These are phyloP conservation scores for Semaprochilodus insignis DNA, from an alignment of 2,797 vertebrate species.

Conservation along the genomic window DNA sequence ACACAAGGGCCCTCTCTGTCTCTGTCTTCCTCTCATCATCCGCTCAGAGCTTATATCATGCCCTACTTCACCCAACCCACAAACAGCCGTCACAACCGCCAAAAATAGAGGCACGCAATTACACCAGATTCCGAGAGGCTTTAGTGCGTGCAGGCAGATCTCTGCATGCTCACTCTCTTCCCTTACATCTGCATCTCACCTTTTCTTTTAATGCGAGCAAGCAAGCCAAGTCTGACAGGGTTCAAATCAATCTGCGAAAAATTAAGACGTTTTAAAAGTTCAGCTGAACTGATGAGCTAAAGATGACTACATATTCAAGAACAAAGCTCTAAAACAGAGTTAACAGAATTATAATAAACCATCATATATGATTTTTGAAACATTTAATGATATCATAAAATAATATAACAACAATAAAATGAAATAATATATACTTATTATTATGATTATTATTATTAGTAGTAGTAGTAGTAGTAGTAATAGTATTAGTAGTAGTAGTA, in stretches of 20 bases:
- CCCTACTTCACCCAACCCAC: conserved; percentile 41
- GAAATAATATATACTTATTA: too few species aligned
- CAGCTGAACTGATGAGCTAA: not conserved
- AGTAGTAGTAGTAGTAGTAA: too few species aligned
- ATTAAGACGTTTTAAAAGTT: not conserved
- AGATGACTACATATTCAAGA: not conserved
- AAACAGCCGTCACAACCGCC: conserved; percentile 5
- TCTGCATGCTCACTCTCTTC: not conserved
- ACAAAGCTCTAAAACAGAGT: not conserved
- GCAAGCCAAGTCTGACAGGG: not conserved
- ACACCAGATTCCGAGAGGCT: conserved; percentile 42
- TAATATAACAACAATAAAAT: too few species aligned
- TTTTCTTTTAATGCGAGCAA: not conserved
- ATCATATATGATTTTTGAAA: not conserved
- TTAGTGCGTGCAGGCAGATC: conserved; percentile 36
- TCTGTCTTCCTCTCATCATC: conserved; percentile 31
- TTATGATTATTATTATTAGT: too few species aligned
- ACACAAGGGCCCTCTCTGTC: conserved; percentile 17
- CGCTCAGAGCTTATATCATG: conserved; percentile 47
- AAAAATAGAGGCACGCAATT: conserved; percentile 50
- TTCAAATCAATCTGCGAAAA: not conserved
- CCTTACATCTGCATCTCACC: not conserved
- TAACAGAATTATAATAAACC: not conserved
- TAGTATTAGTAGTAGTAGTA: too few species aligned
- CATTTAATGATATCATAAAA: too few species aligned